Evolutionary conservation across 2,888 invertebrate genomes (phyloP), one percentile per base, ranked within the genome.

Genomic region (Lasioglossum calceatum): DNA sequence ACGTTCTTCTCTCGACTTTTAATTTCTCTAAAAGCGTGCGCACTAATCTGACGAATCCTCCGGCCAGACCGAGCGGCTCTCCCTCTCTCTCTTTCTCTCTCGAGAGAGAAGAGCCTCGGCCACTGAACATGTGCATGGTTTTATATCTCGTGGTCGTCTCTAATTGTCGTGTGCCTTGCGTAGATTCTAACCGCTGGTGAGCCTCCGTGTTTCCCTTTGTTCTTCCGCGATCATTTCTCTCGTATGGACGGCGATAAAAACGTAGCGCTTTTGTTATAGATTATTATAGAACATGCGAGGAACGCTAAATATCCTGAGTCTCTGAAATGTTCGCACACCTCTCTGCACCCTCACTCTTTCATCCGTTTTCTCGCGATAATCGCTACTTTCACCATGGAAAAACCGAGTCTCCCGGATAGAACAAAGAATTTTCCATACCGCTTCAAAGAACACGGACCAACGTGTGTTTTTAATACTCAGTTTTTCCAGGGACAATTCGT

Each of bases 161-260:
- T 71, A 87, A 81, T 76, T 81, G 42, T 82, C 83, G 64, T 64
- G 64, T 64, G 36, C 54, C 23, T 64, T 27, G 73, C 81, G 19
- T 74, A 16, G 39, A 70, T 70, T 70, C 50, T 71, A 76, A 84
- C 84, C 77, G 72, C 83, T 67, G 79, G 47, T 76, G 82, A 79
- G 79, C 78, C 76, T 79, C 73, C 54, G 82, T 58, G 58, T 81
- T 80, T 78, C 50, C 73, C 75, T 77, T 76, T 79, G 54, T 58
- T 42, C 42, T 39, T 47, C 76, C 77, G 73, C 75, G 36, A 88
- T 85, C 76, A 75, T 86, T 73, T 86, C 77, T 71, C 75, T 70
- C 36, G 70, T 73, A 90, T 92, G 91, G 91, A 91, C 92, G 91
- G 92, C 89, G 89, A 90, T 92, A 89, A 87, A 90, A 91, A 90